Evolutionary conservation across 2,797 vertebrate genomes (phyloP), one percentile per base, ranked within the genome.

Genomic region (Hipposideros larvatus): DNA sequence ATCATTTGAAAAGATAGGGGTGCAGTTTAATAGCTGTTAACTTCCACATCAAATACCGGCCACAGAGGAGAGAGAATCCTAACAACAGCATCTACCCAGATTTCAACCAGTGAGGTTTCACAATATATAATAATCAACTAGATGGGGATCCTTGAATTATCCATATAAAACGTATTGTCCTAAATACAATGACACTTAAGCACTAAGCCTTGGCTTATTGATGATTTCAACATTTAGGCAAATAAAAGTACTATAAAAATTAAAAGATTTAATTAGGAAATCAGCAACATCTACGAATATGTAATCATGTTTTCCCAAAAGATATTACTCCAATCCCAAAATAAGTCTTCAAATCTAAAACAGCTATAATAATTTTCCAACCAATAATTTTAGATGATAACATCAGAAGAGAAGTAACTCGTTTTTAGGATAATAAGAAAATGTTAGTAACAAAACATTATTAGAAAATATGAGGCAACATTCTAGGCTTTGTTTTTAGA

Each of bases 401-500:
- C 96, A 84, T 95, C 91, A 88, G 31, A 74, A 96, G 71, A 97
- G 43, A 96, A 89, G 7, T 83, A 96, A 78, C 74, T 66, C 51
- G 26, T 65, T 96, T 93, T 95, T 80, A 77, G 28, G 53, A 41
- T 88, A 95, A 86, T 84, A 94, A 92, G 57, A 96, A 96, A 97
- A 95, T 46, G 16, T 82, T 93, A 89, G 68, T 83, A 87, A 96
- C 94, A 91, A 96, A 91, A 34, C 43, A 95, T 94, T 96, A 94
- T 79, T 89, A 75, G 83, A 93, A 96, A 97, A 89, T 75, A 94
- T 3, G 15, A 46, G 68, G 34, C 83, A 95, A 70, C 41, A 73
- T 68, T 90, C 57, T 70, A 51, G 61, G 37, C 37, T 96, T 97
- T 96, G 70, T 79, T 95, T 96, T 85, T 84, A 96, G 84, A 97